These are phyloP conservation scores for Porites lutea DNA, from an alignment of 64 coral and sea anemone genomes.

Conservation along the genomic window DNA sequence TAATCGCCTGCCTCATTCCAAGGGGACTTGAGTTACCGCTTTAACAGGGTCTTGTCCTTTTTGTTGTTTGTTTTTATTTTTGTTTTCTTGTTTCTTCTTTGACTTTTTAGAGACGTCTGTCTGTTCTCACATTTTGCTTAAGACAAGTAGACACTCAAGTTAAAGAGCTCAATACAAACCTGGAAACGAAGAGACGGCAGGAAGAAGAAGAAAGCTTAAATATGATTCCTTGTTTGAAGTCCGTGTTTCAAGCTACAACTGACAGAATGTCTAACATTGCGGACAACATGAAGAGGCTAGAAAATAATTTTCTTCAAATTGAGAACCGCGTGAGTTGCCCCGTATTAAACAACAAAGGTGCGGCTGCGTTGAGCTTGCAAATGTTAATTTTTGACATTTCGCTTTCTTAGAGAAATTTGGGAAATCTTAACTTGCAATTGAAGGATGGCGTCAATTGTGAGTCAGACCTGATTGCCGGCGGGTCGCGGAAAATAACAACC, in stretches of 20 bases:
- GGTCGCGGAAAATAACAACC: too few species aligned
- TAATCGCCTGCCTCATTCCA: too few species aligned
- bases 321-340: background rate
- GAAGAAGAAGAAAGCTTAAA: background rate
- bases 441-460: too few species aligned
- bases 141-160: constrained; percentile 1
- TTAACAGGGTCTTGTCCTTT: too few species aligned
- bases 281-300: background rate
- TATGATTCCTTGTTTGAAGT: background rate
- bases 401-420: too few species aligned
- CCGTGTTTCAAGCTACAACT: background rate
- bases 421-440: too few species aligned
- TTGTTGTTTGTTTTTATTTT: too few species aligned
- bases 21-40: too few species aligned
- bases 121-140: background rate
- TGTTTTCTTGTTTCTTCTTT: background rate
- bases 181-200: background rate
- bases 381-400: too few species aligned
- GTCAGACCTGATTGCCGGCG: too few species aligned
- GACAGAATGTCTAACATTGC: background rate
- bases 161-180: background rate
- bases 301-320: constrained; percentile 10
- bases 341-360: too few species aligned
- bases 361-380: too few species aligned
- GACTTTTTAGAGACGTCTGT: background rate